A percentile compares a stretch with the other conserved stretches of the same genome.
phyloP scores from a whole-genome alignment of 2,113 vertebrate species.

The Chelonoidis abingdonii region DNA sequence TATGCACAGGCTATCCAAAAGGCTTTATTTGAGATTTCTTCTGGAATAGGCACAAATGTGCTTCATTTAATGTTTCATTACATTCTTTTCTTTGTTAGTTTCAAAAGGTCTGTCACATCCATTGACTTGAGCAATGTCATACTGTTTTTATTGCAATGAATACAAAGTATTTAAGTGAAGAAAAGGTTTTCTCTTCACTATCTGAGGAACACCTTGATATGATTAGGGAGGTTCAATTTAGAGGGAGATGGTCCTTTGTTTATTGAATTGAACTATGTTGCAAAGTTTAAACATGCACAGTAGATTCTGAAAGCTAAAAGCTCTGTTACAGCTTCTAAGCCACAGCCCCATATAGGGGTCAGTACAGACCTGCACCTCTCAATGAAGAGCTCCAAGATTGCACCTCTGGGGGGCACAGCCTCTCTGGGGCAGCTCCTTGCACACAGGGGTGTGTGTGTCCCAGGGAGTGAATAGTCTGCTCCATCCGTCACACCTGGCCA shows the following conservation, averaged over 20 bases:
- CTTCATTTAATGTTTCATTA: background rate
- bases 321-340: background rate
- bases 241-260: background rate
- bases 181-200: background rate
- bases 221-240: background rate
- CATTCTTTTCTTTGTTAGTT: background rate
- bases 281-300: background rate
- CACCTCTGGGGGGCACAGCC: no score
- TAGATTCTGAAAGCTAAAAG: background rate
- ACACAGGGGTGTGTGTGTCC: no score
- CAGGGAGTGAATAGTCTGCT: no score
- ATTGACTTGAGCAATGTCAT: background rate
- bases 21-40: background rate
- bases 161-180: background rate
- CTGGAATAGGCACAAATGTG: background rate
- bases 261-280: background rate
- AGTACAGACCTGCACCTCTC: background rate
- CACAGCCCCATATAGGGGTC: background rate
- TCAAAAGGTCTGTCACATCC: slow-evolving; percentile 1
- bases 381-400: background rate
- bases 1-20: background rate
- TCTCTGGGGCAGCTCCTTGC: no score
- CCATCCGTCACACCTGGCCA: no score
- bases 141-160: background rate
- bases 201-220: background rate